Conservation (phyloP, 1,140 invertebrate species). For the Trichomalopsis sarcophagae region DNA sequence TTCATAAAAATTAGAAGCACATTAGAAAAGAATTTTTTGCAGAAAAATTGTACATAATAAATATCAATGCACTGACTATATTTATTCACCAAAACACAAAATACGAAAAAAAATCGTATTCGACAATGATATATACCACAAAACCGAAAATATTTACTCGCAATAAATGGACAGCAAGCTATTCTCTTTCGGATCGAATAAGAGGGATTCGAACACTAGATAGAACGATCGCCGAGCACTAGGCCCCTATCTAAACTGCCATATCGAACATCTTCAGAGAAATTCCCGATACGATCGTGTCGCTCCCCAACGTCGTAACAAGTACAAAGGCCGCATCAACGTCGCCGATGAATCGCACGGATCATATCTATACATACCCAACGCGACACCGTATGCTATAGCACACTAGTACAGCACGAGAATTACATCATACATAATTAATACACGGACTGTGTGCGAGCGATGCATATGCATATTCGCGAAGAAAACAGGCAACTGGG, state of each 20-base stretch:
- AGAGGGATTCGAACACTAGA: background rate
- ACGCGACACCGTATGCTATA: background rate
- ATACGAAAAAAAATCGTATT: no score
- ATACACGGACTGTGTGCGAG: no score
- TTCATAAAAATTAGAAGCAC: no score
- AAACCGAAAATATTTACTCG: no score
- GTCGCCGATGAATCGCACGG: background rate
- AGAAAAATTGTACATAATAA: no score
- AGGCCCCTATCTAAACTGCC: background rate
- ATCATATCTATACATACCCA: no score
- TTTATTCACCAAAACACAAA: no score
- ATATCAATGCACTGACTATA: no score
- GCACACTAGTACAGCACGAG: no score
- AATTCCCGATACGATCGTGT: background rate
- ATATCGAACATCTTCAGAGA: background rate
- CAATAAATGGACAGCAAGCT: no score
- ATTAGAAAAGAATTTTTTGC: no score
- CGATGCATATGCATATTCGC: background rate
- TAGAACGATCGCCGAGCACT: background rate
- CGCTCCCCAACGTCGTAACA: background rate
- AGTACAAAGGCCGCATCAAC: background rate
- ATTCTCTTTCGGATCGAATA: background rate
- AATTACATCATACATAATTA: background rate
- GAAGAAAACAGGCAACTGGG: conserved; percentile 19
- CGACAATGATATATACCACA: no score